phyloP scores from a whole-genome alignment of 92 coral and sea anemone species.

The Muricea muricata region DNA sequence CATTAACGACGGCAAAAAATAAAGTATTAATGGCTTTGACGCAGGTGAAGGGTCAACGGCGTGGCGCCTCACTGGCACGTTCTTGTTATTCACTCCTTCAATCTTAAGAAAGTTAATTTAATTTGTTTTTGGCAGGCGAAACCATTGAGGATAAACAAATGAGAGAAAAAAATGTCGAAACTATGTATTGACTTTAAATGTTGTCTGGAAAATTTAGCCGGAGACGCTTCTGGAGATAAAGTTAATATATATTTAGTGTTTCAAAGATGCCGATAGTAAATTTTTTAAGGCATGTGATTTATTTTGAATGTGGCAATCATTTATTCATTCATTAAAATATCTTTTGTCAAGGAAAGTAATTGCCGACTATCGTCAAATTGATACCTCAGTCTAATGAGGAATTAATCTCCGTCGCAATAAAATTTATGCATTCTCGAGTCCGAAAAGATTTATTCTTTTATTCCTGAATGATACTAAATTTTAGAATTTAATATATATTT shows the following conservation, averaged over 20 bases:
- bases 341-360: slow-evolving; percentile 42
- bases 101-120: slow-evolving; percentile 21
- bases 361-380: slow-evolving; percentile 39
- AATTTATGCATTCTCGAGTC: neutral
- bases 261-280: slow-evolving; percentile 46
- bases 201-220: neutral
- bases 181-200: neutral
- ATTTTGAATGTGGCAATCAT: slow-evolving; percentile 38
- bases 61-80: slow-evolving; percentile 40
- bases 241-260: slow-evolving; percentile 32
- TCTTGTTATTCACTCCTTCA: slow-evolving; percentile 32
- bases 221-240: slow-evolving; percentile 2
- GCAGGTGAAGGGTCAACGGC: slow-evolving; percentile 50
- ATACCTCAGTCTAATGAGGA: slow-evolving; percentile 40
- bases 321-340: slow-evolving; percentile 43
- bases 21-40: slow-evolving; percentile 49
- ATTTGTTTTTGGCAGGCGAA: neutral
- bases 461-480: no score
- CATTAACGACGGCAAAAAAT: slow-evolving; percentile 45
- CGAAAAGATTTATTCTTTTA: no score
- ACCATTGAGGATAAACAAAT: neutral
- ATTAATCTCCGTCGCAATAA: slow-evolving; percentile 15
- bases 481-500: no score
- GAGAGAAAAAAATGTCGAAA: neutral
- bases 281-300: slow-evolving; percentile 38